These are phyloP conservation scores for Torymus texanus DNA, from an alignment of 2,888 invertebrate species.

Conservation along the genomic window DNA sequence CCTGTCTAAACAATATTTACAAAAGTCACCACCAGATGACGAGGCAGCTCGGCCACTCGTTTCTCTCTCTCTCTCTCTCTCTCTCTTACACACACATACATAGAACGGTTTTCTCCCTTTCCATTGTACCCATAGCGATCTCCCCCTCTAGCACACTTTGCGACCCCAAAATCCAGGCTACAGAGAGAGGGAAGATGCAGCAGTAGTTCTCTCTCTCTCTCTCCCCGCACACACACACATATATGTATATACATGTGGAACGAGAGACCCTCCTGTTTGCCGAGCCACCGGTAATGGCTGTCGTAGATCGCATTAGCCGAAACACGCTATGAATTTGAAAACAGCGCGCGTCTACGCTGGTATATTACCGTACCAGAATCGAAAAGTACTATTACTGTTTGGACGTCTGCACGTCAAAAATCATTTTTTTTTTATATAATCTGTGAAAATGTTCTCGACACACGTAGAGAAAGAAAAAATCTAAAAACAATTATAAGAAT, in stretches of 20 bases:
- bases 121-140: constrained; percentile 54
- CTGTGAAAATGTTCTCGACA: no score
- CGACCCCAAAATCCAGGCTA: constrained; percentile 53
- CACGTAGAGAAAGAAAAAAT: no score
- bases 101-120: constrained; percentile 55
- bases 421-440: no score
- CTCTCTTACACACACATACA: background rate
- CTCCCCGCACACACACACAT: constrained; percentile 6
- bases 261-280: constrained; percentile 63
- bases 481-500: no score
- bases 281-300: constrained; percentile 69
- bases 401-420: no score
- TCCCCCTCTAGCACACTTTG: constrained; percentile 46
- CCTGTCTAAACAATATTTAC: constrained; percentile 68
- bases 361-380: constrained; percentile 24
- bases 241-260: no score
- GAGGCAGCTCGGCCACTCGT: constrained; percentile 52
- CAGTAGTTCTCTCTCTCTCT: background rate
- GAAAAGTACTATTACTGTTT: constrained; percentile 39
- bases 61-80: no score
- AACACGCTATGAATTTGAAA: constrained; percentile 68
- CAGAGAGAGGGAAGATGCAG: constrained; percentile 12
- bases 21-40: constrained; percentile 74
- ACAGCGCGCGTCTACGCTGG: constrained; percentile 49
- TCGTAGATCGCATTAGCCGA: constrained; percentile 69